phyloP scores from a whole-genome alignment of 2,888 invertebrate genomes.

The Drosophila multiciliata region DNA sequence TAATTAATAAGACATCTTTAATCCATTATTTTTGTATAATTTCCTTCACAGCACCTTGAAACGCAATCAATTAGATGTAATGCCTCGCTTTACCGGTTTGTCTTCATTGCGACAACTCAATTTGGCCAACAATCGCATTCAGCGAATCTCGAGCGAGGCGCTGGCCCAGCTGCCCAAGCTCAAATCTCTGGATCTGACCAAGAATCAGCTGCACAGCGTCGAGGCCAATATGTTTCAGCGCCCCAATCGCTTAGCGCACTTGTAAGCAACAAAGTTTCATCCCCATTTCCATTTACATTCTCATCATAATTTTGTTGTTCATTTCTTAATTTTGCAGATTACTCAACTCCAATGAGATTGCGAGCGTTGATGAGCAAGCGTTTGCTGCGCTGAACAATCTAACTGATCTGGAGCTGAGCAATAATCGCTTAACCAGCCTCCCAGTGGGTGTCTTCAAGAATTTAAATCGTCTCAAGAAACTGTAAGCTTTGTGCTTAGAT shows the following conservation, averaged over 20 bases:
- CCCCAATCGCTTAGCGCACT: constrained; percentile 73
- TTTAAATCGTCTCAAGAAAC: constrained; percentile 88
- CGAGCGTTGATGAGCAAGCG: constrained; percentile 89
- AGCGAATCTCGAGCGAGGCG: constrained; percentile 92
- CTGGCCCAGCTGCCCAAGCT: constrained; percentile 90
- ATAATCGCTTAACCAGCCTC: constrained; percentile 90
- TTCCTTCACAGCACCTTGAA: constrained; percentile 86
- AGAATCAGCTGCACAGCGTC: constrained; percentile 85
- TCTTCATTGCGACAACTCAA: constrained; percentile 90
- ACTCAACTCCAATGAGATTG: constrained; percentile 90
- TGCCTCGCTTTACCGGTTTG: constrained; percentile 92
- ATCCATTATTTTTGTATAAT: not conserved
- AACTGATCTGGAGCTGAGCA: constrained; percentile 91
- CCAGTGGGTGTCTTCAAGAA: constrained; percentile 91
- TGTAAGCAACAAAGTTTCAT: constrained; percentile 66
- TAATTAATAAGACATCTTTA: not conserved
- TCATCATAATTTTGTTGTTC: not conserved
- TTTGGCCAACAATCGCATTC: constrained; percentile 92
- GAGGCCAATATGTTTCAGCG: constrained; percentile 86
- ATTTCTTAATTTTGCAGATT: constrained; percentile 86
- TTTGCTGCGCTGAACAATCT: constrained; percentile 90
- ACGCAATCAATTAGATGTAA: constrained; percentile 91
- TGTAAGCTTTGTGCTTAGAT: constrained; percentile 86
- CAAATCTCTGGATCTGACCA: constrained; percentile 84
- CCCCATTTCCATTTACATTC: not conserved